Conservation (phyloP, 1,140 invertebrate genomes). For the Subanguina moxae region DNA sequence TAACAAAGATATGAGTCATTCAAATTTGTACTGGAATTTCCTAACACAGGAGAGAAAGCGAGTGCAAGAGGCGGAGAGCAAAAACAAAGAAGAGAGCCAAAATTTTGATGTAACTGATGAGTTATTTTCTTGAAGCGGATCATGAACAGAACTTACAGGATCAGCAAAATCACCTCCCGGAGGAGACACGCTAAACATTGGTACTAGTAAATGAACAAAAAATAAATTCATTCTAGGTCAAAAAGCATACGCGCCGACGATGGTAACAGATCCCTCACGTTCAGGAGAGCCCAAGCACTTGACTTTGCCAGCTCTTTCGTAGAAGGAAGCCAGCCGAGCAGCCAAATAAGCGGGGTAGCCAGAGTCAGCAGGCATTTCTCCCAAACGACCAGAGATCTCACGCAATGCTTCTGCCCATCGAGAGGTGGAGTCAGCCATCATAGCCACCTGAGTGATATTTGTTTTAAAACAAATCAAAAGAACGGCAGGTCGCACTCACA, state of each 20-base stretch:
- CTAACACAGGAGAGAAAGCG: no score
- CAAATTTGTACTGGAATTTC: no score
- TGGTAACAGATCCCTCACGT: slow-evolving; percentile 93
- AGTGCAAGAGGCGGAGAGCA: no score
- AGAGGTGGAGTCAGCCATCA: slow-evolving; percentile 99
- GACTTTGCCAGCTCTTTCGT: slow-evolving; percentile 94
- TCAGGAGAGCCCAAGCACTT: slow-evolving; percentile 95
- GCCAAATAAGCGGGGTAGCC: slow-evolving; percentile 90
- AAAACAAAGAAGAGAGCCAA: no score
- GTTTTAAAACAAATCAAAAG: background rate
- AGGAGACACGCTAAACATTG: slow-evolving; percentile 78
- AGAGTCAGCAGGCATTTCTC: slow-evolving; percentile 95
- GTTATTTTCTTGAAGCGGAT: no score
- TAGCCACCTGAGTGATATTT: slow-evolving; percentile 70
- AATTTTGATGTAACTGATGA: no score
- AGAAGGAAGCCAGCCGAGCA: slow-evolving; percentile 95
- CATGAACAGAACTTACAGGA: slow-evolving; percentile 66
- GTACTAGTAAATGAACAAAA: no score
- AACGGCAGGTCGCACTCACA: slow-evolving; percentile 16
- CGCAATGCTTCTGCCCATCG: slow-evolving; percentile 99
- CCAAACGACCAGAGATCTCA: slow-evolving; percentile 99
- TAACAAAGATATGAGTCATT: no score
- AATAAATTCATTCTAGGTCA: slow-evolving; percentile 22
- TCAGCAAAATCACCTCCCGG: slow-evolving; percentile 99
- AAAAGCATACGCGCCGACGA: slow-evolving; percentile 80